Evolutionary conservation across 2,113 vertebrate genomes (phyloP), one percentile per base, ranked within the genome.

Genomic region (Microcebus jonahi): DNA sequence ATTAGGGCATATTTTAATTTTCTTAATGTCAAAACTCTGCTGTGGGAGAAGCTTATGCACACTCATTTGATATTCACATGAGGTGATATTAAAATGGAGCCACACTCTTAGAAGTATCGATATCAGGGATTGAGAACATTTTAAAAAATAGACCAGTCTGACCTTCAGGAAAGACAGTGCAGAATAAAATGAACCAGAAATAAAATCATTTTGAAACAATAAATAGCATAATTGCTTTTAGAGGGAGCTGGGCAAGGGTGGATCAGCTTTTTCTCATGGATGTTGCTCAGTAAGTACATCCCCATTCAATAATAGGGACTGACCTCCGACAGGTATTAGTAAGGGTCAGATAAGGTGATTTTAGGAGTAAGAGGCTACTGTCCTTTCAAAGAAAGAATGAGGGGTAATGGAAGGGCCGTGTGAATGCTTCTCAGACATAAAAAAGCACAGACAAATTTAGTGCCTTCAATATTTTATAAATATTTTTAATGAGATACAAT

Each of bases 1-100:
- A 98, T 85, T 98, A 97, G 97, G 97, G 79, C 91, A 96, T 88
- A 97, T 97, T 97, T 98, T 98, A 97, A 92, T 98, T 98, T 98
- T 97, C 93, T 97, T 98, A 97, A 97, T 97, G 95, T 97, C 97
- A 98, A 94, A 97, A 94, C 82, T 98, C 86, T 97, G 96, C 83
- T 88, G 39, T 95, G 83, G 94, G 97, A 98, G n/a, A 97, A 4
- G 96, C 92, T 94, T 96, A 96, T 92, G 95, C 95, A 85, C 42
- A 97, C n/a, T 55, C 95, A 96, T 97, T 97, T 97, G 77, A 82
- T 98, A 97, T 91, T 94, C 96, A 94, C 65, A 97, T 80, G 96
- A 94, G 79, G 61, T 96, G 93, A 95, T 97, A 97, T 96, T 96
- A 97, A 97, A 96, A 93, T 93, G 55, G 45, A 97, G 23, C 61